Evolutionary conservation across 2,113 vertebrate species (phyloP).

Genomic region (Merops nubicus): DNA sequence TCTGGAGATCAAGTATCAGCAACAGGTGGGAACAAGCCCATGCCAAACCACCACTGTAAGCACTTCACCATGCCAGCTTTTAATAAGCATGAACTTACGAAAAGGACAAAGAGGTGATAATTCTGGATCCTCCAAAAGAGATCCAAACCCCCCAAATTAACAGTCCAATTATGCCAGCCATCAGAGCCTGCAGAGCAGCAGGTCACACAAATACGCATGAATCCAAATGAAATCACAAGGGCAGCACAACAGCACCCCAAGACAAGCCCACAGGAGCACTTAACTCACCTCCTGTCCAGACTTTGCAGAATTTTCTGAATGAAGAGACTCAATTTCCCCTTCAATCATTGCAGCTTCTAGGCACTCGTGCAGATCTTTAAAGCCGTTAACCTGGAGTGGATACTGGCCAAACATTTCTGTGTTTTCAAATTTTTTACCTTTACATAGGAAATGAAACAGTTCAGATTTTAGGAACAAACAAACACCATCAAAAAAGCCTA

Average conservation of each 20-base stretch:
- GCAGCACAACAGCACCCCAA: neutral
- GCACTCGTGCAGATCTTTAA: slow-evolving; percentile 98
- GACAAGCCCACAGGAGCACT: neutral
- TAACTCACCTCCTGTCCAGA: slow-evolving; percentile 87
- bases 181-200: neutral
- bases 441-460: slow-evolving; percentile 11
- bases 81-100: neutral
- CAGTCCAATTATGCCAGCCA: neutral
- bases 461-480: neutral
- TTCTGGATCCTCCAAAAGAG: neutral
- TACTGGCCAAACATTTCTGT: slow-evolving; percentile 99
- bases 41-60: neutral
- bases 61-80: neutral
- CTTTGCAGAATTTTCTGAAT: slow-evolving; percentile 93
- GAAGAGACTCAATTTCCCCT: slow-evolving; percentile 97
- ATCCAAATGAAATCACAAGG: neutral
- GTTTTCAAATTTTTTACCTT: slow-evolving; percentile 99
- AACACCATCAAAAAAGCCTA: neutral
- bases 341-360: slow-evolving; percentile 98
- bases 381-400: slow-evolving; percentile 96
- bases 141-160: neutral
- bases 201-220: neutral
- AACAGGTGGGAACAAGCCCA: neutral
- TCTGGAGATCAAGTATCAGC: neutral
- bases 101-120: neutral